Conservation (phyloP, 2,888 invertebrate species). For the Choristoneura rosaceana region DNA sequence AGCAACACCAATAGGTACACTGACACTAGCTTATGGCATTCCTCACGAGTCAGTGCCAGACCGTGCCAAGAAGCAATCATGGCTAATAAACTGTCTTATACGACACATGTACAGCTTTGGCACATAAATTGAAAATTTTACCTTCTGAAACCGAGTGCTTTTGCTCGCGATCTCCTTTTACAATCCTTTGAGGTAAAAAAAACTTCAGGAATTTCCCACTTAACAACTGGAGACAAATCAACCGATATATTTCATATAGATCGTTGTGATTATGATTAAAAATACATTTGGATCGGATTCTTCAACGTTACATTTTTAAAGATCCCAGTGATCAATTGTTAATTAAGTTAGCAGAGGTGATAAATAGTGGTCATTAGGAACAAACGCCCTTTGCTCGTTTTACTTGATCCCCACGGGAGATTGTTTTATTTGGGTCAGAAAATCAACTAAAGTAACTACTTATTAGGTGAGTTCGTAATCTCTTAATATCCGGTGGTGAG, state of each 20-base stretch:
- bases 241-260: too few relatives aligned
- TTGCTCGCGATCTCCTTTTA: not conserved
- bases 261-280: too few relatives aligned
- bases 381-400: slow-evolving; percentile 1
- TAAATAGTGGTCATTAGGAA: not conserved
- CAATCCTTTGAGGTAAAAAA: not conserved
- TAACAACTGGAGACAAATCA: not conserved
- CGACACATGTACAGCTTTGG: slow-evolving; percentile 20
- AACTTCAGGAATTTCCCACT: not conserved
- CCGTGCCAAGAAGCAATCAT: slow-evolving; percentile 39
- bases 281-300: too few relatives aligned
- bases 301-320: not conserved
- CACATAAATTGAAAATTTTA: slow-evolving; percentile 13
- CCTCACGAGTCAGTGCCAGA: slow-evolving; percentile 29
- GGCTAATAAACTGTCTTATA: slow-evolving; percentile 38
- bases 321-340: not conserved
- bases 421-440: slow-evolving; percentile 1
- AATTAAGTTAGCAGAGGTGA: not conserved
- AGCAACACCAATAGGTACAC: not conserved
- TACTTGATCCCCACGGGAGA: not conserved
- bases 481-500: too few relatives aligned
- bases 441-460: not conserved
- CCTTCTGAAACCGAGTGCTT: not conserved
- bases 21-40: slow-evolving; percentile 13
- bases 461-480: not conserved